Evolutionary conservation across 2,888 invertebrate genomes (phyloP).

Genomic region (Tortricodes alternella): DNA sequence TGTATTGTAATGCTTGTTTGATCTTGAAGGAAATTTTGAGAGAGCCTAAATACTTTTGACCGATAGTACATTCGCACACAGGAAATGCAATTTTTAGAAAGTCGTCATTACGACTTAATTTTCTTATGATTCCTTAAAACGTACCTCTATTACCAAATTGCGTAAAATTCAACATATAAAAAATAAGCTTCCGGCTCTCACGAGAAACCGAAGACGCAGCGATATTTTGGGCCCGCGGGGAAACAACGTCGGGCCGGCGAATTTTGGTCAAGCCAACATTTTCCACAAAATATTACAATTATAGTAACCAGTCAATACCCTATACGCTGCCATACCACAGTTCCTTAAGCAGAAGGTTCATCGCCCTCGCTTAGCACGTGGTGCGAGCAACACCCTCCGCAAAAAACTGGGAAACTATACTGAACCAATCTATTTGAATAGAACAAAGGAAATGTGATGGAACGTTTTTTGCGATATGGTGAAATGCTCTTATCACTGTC

Average conservation of each 20-base stretch:
- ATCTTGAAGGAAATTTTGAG: too few species aligned
- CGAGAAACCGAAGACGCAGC: too few species aligned
- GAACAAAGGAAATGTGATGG: slow-evolving; percentile 5
- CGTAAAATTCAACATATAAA: too few species aligned
- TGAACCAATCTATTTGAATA: slow-evolving; percentile 26
- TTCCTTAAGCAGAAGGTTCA: slow-evolving; percentile 1
- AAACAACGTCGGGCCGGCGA: background rate
- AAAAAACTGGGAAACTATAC: slow-evolving; percentile 65
- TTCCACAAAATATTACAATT: slow-evolving; percentile 4
- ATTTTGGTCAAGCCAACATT: background rate
- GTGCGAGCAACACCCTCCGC: slow-evolving; percentile 34
- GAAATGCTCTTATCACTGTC: background rate
- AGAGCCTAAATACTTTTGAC: too few species aligned
- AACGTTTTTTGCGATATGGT: background rate
- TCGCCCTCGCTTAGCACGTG: background rate
- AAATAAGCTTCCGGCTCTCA: too few species aligned
- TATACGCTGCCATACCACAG: background rate
- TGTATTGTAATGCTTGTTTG: too few species aligned
- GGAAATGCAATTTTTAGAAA: too few species aligned
- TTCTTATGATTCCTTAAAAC: too few species aligned
- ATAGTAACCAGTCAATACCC: slow-evolving; percentile 3
- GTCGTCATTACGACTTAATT: too few species aligned
- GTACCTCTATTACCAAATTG: too few species aligned
- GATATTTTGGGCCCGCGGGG: too few species aligned
- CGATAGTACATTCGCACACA: too few species aligned